Evolutionary conservation across 2,888 invertebrate genomes (phyloP).

Genomic region (Lasioglossum pauxillum): DNA sequence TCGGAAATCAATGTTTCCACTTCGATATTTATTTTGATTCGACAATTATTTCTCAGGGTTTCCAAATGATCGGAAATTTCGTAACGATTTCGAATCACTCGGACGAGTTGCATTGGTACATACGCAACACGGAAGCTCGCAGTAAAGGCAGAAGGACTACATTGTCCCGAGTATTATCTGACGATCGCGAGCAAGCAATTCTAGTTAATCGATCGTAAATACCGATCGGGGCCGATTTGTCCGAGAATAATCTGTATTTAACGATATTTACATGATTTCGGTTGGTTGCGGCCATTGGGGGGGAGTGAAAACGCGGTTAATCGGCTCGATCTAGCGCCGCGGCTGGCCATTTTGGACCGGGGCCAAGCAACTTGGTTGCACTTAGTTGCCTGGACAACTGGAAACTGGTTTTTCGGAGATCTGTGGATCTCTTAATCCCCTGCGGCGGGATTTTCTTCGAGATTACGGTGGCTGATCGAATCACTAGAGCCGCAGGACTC

Average conservation of each 20-base stretch:
- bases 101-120: not conserved
- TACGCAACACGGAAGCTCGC: not conserved
- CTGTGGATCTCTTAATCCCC: not conserved
- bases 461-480: not conserved
- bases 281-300: not conserved
- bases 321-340: not conserved
- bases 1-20: not conserved
- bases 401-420: not conserved
- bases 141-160: not conserved
- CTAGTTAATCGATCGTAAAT: conserved; percentile 5
- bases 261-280: conserved; percentile 40
- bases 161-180: not conserved
- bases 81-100: not conserved
- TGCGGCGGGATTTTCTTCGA: not conserved
- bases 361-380: conserved; percentile 15
- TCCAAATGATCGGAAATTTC: not conserved
- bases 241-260: conserved; percentile 44
- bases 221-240: conserved; percentile 31
- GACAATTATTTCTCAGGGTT: not conserved
- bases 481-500: not conserved
- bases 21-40: not conserved
- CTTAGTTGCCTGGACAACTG: not conserved
- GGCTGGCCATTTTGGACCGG: not conserved
- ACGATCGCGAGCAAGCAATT: not conserved
- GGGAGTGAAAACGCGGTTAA: conserved; percentile 23